phyloP scores from a whole-genome alignment of 2,888 invertebrate genomes.

The Drosophila affinis region DNA sequence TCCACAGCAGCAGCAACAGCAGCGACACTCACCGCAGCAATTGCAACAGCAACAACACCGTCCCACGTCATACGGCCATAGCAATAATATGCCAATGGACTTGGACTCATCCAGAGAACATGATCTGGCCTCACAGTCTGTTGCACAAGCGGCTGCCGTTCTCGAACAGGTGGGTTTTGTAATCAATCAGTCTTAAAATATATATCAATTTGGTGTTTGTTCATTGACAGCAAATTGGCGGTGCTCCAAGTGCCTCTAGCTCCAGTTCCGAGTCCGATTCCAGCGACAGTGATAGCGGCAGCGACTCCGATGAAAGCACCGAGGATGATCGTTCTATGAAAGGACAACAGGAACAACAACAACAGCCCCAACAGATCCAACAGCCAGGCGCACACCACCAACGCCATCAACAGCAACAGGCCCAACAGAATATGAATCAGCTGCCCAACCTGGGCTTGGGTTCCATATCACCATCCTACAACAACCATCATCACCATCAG shows the following conservation, averaged over 20 bases:
- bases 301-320: conserved; percentile 83
- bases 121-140: conserved; percentile 74
- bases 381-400: conserved; percentile 42
- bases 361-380: conserved; percentile 46
- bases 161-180: conserved; percentile 77
- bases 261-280: conserved; percentile 83
- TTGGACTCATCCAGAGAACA: conserved; percentile 66
- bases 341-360: conserved; percentile 47
- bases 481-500: conserved; percentile 46
- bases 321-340: conserved; percentile 74
- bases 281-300: conserved; percentile 83
- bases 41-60: conserved; percentile 56
- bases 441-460: conserved; percentile 77
- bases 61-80: conserved; percentile 50
- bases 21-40: conserved; percentile 31
- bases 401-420: conserved; percentile 49
- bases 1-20: conserved; percentile 26
- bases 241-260: conserved; percentile 82
- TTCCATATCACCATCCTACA: conserved; percentile 66
- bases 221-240: conserved; percentile 81
- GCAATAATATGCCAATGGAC: conserved; percentile 60
- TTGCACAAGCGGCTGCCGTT: conserved; percentile 80
- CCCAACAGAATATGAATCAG: conserved; percentile 72
- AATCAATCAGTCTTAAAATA: neutral
- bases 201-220: neutral